A percentile compares a stretch with the other conserved stretches of the same genome.
Evolutionary conservation across 92 coral and sea anemone genomes (phyloP).

Genomic region (Porites lobata): DNA sequence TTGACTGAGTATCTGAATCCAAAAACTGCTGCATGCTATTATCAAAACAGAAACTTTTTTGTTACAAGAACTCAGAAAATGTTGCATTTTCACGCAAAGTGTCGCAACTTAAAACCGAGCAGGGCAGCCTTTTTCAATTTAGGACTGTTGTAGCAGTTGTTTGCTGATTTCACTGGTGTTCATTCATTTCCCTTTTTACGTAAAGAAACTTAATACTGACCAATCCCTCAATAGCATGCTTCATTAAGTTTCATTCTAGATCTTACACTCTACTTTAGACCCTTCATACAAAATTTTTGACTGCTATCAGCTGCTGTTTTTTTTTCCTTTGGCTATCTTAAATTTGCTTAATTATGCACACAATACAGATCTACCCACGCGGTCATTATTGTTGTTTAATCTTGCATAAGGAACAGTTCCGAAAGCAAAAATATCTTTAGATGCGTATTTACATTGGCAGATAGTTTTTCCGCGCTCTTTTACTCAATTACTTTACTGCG

Average conservation of each 20-base stretch:
- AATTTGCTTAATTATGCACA: too few species aligned
- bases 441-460: background rate
- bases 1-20: background rate
- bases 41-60: background rate
- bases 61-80: background rate
- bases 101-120: background rate
- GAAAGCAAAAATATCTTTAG: background rate
- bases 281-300: too few species aligned
- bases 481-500: background rate
- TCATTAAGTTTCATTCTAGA: background rate
- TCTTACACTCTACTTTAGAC: background rate
- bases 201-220: background rate
- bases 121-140: constrained; percentile 1
- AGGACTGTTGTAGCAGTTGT: background rate
- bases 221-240: background rate
- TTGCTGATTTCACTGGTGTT: background rate
- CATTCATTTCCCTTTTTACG: background rate
- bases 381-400: background rate
- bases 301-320: too few species aligned
- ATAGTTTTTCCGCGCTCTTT: background rate
- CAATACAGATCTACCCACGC: background rate
- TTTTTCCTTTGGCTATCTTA: too few species aligned
- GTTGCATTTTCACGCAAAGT: constrained; percentile 1
- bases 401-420: background rate
- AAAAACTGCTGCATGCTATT: background rate